Conservation (phyloP, 2,113 vertebrate genomes). For the Sinocyclocheilus rhinocerous region DNA sequence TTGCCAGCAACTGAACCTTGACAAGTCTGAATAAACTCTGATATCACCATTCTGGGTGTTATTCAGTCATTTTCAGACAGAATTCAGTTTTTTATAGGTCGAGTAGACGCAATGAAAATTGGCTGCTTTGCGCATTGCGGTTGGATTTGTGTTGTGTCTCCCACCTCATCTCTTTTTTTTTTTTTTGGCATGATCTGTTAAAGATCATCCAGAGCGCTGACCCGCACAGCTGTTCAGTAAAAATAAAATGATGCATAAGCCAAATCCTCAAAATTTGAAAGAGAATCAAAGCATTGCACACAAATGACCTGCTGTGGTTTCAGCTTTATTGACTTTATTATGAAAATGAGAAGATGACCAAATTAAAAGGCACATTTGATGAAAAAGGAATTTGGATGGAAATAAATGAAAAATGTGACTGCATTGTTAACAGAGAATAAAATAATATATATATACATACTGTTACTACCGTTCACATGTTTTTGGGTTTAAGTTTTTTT, state of each 20-base stretch:
- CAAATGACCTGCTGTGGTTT: conserved; percentile 24
- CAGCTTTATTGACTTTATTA: background rate
- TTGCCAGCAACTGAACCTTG: background rate
- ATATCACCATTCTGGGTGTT: background rate
- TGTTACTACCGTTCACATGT: too few relatives aligned
- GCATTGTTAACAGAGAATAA: too few relatives aligned
- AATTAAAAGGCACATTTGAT: background rate
- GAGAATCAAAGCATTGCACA: conserved; percentile 43
- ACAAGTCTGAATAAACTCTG: background rate
- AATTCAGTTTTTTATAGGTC: background rate
- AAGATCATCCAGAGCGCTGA: conserved; percentile 18
- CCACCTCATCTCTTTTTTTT: background rate
- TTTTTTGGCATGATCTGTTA: conserved; percentile 31
- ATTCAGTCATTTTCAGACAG: background rate
- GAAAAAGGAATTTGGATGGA: background rate
- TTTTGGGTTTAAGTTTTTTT: too few relatives aligned
- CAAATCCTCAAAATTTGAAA: conserved; percentile 38
- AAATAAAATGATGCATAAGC: conserved; percentile 31
- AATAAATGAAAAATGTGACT: background rate
- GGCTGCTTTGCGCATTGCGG: conserved; percentile 1
- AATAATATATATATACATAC: too few relatives aligned
- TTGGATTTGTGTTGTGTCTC: background rate
- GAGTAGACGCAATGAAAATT: background rate
- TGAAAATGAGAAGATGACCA: background rate
- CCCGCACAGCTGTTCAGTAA: conserved; percentile 29